Base-by-base conservation (phyloP, 2,113 vertebrate genomes). In the Coregonus clupeaformis region DNA sequence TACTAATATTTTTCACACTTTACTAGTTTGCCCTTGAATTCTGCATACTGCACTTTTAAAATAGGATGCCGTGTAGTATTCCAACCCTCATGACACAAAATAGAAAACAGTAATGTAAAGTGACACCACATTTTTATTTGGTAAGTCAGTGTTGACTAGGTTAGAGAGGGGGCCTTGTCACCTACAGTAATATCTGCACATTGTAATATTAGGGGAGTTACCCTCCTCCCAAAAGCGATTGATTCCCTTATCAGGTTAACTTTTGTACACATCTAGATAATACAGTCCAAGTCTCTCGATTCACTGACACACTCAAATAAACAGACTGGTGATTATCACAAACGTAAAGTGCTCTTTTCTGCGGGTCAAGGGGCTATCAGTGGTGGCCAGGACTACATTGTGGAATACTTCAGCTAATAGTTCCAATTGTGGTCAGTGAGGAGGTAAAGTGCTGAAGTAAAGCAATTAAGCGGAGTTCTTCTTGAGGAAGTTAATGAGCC, bases 401-500 rank as follows among this genome's bases (percentile, higher is more conserved):
- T 27, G 69, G 62, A 45, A n/a, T 25, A 76, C 13, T 22, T 68
- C 77, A 82, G 27, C 82, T 82, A 83, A 68, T 84, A 62, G 30
- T 36, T 75, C 60, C 25, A 42, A 59, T 22, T 25, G 22, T 25
- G 24, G 2, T n/a, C 16, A 0, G 52, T 2, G 52, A 4, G 32
- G 6, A 63, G 16, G 68, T 18, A 2, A 2, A 24, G 22, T 11
- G 49, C 55, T 36, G 14, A 14, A 29, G n/a, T 13, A 22, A 12
- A 6, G 7, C 3, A 42, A 16, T 97, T 88, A 92, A 85, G 89
- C 91, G 45, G 91, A 92, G 87, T 98, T 95, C 75, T 96, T 94
- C 90, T 99, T 98, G 90, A 98, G 95, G 94, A 99, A 99, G 88
- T 24, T 92, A 90, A 99, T 98, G 74, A 99, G 94, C n/a, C 97